Base-by-base conservation (phyloP, 2,113 vertebrate genomes). In the Tringa solitaria region DNA sequence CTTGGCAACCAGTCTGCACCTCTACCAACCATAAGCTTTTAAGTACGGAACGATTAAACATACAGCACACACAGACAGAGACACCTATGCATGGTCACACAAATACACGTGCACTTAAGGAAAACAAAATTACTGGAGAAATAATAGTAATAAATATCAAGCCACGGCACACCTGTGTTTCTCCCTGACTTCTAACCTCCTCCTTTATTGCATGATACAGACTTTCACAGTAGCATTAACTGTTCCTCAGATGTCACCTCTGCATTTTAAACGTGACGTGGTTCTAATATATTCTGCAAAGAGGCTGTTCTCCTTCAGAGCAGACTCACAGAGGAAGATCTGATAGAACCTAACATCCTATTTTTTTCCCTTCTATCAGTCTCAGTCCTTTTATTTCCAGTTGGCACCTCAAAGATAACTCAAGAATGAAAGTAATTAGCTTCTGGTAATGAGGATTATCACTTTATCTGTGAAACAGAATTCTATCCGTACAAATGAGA, bases 351-450 rank as follows among this genome's bases (percentile, higher is more conserved):
- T 88, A 78, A 26, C 59, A 53, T 21, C 23, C 28, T 33, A 13
- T n/a, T 70, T 82, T 64, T 65, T 39, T 39, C 28, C 5, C 19
- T 87, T 50, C 75, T 65, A 43, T 94, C 93, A 70, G 21, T 78
- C 50, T 79, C 37, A 32, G 60, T 41, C 65, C 63, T 89, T 91
- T 96, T 85, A 90, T 95, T 97, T 96, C 75, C 70, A 79, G 57
- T 37, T 77, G 10, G 5, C 67, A 72, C n/a, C 93, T 89, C 92
- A 96, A 87, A 87, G 54, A 86, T 96, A 92, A 57, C 23, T 45
- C 41, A 56, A 91, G 60, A 94, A 78, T 82, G 41, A 93, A 93
- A 85, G 90, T 90, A 93, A 93, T 94, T 84, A 97, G 78, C 54
- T 75, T 56, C 85, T 80, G 33, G 75, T 85, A 89, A 93, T 54